Conservation (phyloP, 2,888 invertebrate genomes). For the Saturnia japonica region DNA sequence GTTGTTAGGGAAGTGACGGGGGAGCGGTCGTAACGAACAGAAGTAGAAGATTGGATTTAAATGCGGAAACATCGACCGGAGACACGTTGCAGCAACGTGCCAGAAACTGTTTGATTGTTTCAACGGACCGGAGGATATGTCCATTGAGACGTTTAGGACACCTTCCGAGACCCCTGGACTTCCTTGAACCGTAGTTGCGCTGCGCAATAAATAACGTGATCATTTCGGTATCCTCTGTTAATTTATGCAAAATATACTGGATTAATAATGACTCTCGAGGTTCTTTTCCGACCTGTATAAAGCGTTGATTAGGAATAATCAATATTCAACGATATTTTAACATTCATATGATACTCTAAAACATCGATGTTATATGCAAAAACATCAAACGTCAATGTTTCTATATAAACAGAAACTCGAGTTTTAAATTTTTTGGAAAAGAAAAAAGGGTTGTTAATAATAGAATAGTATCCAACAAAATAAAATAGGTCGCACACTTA, state of each 20-base stretch:
- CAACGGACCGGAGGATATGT: slow-evolving; percentile 16
- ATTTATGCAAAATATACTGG: background rate
- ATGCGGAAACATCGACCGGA: slow-evolving; percentile 11
- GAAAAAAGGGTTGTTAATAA: no score
- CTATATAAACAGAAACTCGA: no score
- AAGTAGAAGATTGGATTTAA: slow-evolving; percentile 17
- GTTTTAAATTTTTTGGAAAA: no score
- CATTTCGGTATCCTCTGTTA: background rate
- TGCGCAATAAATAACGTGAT: background rate
- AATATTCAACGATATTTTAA: no score
- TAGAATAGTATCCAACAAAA: no score
- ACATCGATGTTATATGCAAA: no score
- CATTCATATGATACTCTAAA: no score
- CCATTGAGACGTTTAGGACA: background rate
- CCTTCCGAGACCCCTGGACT: slow-evolving; percentile 8
- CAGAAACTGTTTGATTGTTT: slow-evolving; percentile 19
- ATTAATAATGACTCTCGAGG: background rate
- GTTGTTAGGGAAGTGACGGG: background rate
- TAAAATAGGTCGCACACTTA: no score
- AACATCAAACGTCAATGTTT: no score
- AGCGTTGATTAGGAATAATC: no score
- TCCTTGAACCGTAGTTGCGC: background rate
- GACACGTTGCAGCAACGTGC: slow-evolving; percentile 18
- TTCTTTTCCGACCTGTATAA: no score
- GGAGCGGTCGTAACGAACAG: background rate